Base-by-base conservation (phyloP, 2,797 vertebrate species). In the Momotus momota region DNA sequence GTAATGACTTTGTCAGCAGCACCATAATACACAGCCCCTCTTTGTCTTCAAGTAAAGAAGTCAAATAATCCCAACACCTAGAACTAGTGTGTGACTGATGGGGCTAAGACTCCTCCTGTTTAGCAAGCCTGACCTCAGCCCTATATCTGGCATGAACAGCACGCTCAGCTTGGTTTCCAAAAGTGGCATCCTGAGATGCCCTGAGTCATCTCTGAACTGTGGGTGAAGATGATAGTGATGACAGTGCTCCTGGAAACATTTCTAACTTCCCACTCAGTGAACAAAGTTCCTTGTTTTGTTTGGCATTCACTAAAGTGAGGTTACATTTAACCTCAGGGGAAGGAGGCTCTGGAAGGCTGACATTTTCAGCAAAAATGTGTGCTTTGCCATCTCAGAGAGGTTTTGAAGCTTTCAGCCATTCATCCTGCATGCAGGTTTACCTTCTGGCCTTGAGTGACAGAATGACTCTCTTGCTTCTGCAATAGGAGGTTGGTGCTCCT, bases 121-220 rank as follows among this genome's bases (percentile, higher is more conserved):
- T 61, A 85, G 22, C 49, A 85, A 70, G 31, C 40, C 49, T 91
- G 75, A 82, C 81, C 61, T 86, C 73, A 84, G 43, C n/a, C 58
- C 18, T 0, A 0, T 65, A 78, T 57, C 73, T 87, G 88, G 62
- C 90, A 93, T 0, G 1, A 77, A 67, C 52, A 81, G 29, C 70
- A 75, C 1, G 0, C 38, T 88, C 49, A 60, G n/a, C 71, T 93
- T 60, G 40, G 29, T 90, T 92, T 95, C 77, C 90, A 82, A 84
- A 95, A 78, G 57, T 75, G 29, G 65, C 54, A 86, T 74, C 75
- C 77, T 93, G 43, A 90, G 62, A 91, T 10, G 12, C 66, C 79
- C 82, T 81, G 89, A 96, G 62, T 95, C 82, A 83, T 91, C 61
- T 83, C 70, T 88, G 72, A 96, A 93, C 77, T 84, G 93, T 81